Conservation (phyloP, 2,113 vertebrate species). For the Malurus elegans region DNA sequence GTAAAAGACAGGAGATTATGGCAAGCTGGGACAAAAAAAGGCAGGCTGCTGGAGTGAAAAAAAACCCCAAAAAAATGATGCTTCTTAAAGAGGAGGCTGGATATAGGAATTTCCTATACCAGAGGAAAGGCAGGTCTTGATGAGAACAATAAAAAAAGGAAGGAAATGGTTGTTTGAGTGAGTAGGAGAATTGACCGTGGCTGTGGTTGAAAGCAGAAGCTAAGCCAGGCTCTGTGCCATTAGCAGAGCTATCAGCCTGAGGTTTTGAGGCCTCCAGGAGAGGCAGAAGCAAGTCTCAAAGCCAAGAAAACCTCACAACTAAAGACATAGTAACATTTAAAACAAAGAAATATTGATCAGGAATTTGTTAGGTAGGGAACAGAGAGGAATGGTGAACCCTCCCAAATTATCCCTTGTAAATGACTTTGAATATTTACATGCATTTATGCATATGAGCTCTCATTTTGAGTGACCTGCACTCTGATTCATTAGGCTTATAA, state of each 20-base stretch:
- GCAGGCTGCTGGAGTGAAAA: neutral
- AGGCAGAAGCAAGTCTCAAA: neutral
- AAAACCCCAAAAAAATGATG: neutral
- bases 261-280: neutral
- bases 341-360: neutral
- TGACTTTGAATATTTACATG: neutral
- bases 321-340: neutral
- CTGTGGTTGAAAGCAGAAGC: neutral
- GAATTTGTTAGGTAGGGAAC: neutral
- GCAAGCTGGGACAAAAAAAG: neutral
- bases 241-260: neutral
- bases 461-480: neutral
- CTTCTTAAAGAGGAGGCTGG: neutral
- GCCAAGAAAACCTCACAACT: neutral
- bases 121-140: constrained; percentile 44
- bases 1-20: neutral
- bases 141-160: constrained; percentile 55
- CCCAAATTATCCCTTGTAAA: neutral
- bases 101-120: constrained; percentile 23
- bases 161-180: constrained; percentile 29
- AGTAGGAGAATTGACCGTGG: neutral
- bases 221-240: neutral
- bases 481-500: neutral
- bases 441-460: neutral
- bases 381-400: neutral